phyloP scores from a whole-genome alignment of 2,113 vertebrate species.

The Alaudala cheleensis region DNA sequence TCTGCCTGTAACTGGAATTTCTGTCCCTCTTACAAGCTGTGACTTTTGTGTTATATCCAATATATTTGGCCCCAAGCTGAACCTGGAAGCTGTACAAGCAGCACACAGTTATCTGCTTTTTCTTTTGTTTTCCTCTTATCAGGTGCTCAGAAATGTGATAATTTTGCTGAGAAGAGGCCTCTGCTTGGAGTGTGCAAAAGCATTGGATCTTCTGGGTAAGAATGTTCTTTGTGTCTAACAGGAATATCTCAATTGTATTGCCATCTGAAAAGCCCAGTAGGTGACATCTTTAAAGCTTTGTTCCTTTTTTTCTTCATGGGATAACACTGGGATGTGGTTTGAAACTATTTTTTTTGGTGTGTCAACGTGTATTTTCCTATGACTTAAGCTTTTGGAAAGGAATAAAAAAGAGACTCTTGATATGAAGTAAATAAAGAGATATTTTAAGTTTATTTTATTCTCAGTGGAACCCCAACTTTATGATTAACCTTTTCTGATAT shows the following conservation, averaged over 20 bases:
- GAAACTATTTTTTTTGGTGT: not conserved
- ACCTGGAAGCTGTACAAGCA: not conserved
- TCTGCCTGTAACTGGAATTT: not conserved
- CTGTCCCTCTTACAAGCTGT: not conserved
- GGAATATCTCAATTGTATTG: not conserved
- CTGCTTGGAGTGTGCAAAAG: slow-evolving; percentile 97
- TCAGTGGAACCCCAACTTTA: not conserved
- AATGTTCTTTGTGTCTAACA: not conserved
- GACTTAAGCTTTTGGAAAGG: not conserved
- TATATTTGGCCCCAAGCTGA: accelerated
- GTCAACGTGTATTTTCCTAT: not conserved
- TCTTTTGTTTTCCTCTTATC: not conserved
- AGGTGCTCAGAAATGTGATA: slow-evolving; percentile 90
- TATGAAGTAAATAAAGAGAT: not conserved
- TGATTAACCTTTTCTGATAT: not conserved
- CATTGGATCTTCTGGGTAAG: slow-evolving; percentile 95
- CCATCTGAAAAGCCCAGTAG: not conserved
- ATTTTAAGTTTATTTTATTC: not conserved
- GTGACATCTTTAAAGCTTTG: not conserved
- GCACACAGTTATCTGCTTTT: not conserved
- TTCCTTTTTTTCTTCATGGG: not conserved
- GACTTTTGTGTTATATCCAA: not conserved
- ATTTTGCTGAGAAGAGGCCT: slow-evolving; percentile 92
- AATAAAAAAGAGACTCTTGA: not conserved
- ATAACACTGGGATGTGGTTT: not conserved